Conservation (phyloP, 1,140 invertebrate genomes). For the Diabrotica undecimpunctata region DNA sequence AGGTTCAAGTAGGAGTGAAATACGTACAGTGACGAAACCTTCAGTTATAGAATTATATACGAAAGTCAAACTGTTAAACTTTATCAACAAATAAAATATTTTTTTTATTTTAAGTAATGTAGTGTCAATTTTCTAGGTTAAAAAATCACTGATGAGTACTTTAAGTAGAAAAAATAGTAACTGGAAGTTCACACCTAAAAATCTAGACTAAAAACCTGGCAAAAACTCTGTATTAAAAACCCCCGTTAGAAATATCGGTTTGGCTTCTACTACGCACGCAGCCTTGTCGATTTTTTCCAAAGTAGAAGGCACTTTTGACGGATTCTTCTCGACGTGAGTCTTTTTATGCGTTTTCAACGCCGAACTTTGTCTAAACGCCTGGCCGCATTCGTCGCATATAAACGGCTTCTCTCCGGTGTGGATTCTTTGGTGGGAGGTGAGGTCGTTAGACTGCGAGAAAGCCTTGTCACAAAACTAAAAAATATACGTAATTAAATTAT, state of each 20-base stretch:
- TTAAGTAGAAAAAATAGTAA: too few relatives aligned
- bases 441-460: slow-evolving; percentile 44
- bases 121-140: too few relatives aligned
- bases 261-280: not conserved
- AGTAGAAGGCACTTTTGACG: not conserved
- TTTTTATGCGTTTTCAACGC: slow-evolving; percentile 64
- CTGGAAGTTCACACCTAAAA: too few relatives aligned
- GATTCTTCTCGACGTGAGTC: slow-evolving; percentile 48
- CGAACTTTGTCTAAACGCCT: slow-evolving; percentile 65
- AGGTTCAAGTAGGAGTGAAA: too few relatives aligned
- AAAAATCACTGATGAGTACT: too few relatives aligned
- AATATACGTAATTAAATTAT: not conserved
- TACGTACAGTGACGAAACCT: too few relatives aligned
- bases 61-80: too few relatives aligned
- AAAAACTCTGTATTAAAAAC: slow-evolving; percentile 10
- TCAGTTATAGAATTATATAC: too few relatives aligned
- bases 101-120: too few relatives aligned
- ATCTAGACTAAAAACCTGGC: slow-evolving; percentile 4
- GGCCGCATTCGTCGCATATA: slow-evolving; percentile 77
- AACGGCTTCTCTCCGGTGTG: slow-evolving; percentile 82
- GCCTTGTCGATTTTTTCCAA: slow-evolving; percentile 7
- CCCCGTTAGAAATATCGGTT: slow-evolving; percentile 10
- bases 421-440: slow-evolving; percentile 69
- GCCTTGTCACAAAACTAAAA: slow-evolving; percentile 51
- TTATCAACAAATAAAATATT: too few relatives aligned